Base-by-base conservation (phyloP, 2,888 invertebrate genomes). In the Trisateles emortualis region DNA sequence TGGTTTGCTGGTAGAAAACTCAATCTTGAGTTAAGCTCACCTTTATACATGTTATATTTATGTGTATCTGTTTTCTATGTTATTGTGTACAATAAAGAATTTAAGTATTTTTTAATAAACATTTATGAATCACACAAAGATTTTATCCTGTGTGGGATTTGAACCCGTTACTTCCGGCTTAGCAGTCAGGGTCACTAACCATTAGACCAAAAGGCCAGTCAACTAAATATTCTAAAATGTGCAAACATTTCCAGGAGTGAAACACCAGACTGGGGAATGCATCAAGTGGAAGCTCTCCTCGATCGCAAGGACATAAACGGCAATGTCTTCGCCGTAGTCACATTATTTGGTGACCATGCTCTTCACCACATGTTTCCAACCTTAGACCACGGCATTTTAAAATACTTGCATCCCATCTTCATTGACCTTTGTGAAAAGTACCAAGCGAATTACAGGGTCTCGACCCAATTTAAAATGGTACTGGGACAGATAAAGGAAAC, bases 291-390 rank as follows among this genome's bases (percentile, higher is more conserved):
- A 76, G 95, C 96, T 0, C 94, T 96, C 0, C 93, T 95, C 55
- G 96, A 96, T 76, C 93, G 96, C 44, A 89, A 93, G 9, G 95
- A 96, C 51, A 87, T 96, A 22, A 95, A 95, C 39, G 88, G 94
- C 10, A 95, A 93, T n/a, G 88, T 93, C 11, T 95, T 96, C 71
- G 78, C 95, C 14, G 94, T 94, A 1, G 79, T 96, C 59, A 95
- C 95, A 0, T 93, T 95, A 69, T 97, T 96, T 70, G 97, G 97
- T 0, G 95, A 96, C 53, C 97, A 97, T 76, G 90, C 94, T 0
- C 85, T 97, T 0, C 97, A 97, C 78, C 97, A 97, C 83, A 83
- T 97, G 64, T 95, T 97, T 68, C 97, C 97, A 0, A 96, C 96
- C 0, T 78, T 97, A 9, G 96, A 97, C 79, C 96, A 97, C 73